phyloP scores from a whole-genome alignment of 2,797 vertebrate species.

The Mus caroli region DNA sequence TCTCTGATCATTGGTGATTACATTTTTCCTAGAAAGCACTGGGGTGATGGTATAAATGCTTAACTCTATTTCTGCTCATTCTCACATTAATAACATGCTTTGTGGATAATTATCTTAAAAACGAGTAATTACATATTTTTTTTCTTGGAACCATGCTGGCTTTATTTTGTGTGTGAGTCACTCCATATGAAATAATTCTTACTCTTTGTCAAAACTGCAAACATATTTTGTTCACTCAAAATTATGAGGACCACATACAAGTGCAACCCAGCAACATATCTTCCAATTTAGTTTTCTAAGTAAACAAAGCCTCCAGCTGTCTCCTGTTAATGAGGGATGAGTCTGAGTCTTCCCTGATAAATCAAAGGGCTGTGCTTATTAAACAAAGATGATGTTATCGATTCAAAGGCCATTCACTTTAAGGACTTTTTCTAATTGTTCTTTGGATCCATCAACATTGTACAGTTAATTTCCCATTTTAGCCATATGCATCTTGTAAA shows the following conservation, averaged over 20 bases:
- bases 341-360: slow-evolving; percentile 72
- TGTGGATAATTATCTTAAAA: slow-evolving; percentile 41
- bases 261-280: slow-evolving; percentile 37
- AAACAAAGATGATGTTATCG: slow-evolving; percentile 80
- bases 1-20: not conserved
- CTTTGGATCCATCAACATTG: slow-evolving; percentile 62
- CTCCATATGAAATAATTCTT: slow-evolving; percentile 50
- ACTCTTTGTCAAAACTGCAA: slow-evolving; percentile 35
- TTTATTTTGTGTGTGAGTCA: slow-evolving; percentile 54
- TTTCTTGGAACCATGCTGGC: slow-evolving; percentile 14
- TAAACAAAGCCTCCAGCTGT: slow-evolving; percentile 71
- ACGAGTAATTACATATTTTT: slow-evolving; percentile 54
- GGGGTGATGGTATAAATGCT: not conserved
- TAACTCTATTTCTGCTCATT: slow-evolving; percentile 39
- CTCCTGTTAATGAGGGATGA: slow-evolving; percentile 72
- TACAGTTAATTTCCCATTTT: slow-evolving; percentile 62
- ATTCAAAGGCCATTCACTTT: slow-evolving; percentile 63
- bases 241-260: slow-evolving; percentile 59
- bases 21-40: not conserved
- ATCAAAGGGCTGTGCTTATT: slow-evolving; percentile 69
- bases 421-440: slow-evolving; percentile 67
- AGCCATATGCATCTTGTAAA: slow-evolving; percentile 52
- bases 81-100: slow-evolving; percentile 23
- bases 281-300: slow-evolving; percentile 73
- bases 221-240: slow-evolving; percentile 58